Base-by-base conservation (phyloP, 2,888 invertebrate genomes). In the Leucoma salicis region DNA sequence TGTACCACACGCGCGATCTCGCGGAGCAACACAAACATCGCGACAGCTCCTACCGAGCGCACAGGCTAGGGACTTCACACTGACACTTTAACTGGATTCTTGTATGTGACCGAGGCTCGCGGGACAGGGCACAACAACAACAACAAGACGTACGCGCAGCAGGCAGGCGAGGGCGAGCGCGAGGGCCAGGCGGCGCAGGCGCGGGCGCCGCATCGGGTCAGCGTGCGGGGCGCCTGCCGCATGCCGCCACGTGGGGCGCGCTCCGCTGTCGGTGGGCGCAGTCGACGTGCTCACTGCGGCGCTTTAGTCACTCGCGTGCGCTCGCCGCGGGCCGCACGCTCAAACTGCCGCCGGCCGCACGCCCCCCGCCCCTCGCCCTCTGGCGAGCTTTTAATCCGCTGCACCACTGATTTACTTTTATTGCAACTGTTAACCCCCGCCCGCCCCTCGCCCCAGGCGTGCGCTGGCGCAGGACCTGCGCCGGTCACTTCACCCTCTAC, bases 101-200 rank as follows among this genome's bases (percentile, higher is more conserved):
- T n/a, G n/a, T n/a, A n/a, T n/a, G n/a, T n/a, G n/a, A n/a, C n/a
- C n/a, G n/a, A n/a, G n/a, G n/a, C n/a, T n/a, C n/a, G n/a, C n/a
- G n/a, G n/a, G n/a, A n/a, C n/a, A n/a, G n/a, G n/a, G 16, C 16
- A 16, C 16, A 4, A 16, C 6, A 16, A 16, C 16, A 16, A 5
- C 21, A 5, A 8, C 6, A 1, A 34, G 13, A 80, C 82, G 73
- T 83, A 85, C 85, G 66, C 70, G 79, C 70, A 82, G 74, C 71
- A 76, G 68, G 72, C 74, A 73, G 82, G 79, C 82, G 80, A 80
- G 79, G 28, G 13, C 28, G 16, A 82, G 74, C 71, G 75, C 67
- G 73, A 73, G 73, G 82, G 79, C 82, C 80, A 81, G 80, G 29
- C n/a, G n/a, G n/a, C n/a, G n/a, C n/a, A n/a, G n/a, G 82, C 81